phyloP scores from a whole-genome alignment of 1,140 invertebrate genomes.

The Choristoneura fumiferana region DNA sequence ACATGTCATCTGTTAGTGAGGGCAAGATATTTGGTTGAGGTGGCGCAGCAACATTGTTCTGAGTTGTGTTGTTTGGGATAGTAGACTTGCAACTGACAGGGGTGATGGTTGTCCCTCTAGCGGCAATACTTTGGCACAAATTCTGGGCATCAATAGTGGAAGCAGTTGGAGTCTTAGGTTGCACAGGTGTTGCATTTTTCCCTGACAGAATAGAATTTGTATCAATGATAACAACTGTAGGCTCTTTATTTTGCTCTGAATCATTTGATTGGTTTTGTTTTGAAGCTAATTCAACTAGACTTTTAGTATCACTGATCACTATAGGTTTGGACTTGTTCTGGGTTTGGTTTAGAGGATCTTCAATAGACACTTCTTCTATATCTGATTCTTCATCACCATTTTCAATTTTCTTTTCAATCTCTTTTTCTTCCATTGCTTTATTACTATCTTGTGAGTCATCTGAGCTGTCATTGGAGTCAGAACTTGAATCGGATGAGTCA shows the following conservation, averaged over 20 bases:
- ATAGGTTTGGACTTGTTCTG: conserved; percentile 80
- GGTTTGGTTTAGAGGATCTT: conserved; percentile 82
- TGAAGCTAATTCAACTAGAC: conserved; percentile 55
- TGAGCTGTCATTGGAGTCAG: conserved; percentile 66
- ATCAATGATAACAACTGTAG: conserved; percentile 71
- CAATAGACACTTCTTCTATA: conserved; percentile 80
- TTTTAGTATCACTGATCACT: conserved; percentile 81
- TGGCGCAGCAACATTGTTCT: conserved; percentile 46
- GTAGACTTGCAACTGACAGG: conserved; percentile 63
- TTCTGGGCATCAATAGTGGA: conserved; percentile 60
- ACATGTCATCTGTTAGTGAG: conserved; percentile 92
- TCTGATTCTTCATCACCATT: conserved; percentile 80
- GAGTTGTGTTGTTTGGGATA: conserved; percentile 41
- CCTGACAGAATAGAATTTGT: conserved; percentile 70
- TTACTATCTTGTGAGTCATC: conserved; percentile 81
- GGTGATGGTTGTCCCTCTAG: conserved; percentile 74
- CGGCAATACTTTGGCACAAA: conserved; percentile 75
- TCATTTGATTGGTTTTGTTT: conserved; percentile 56
- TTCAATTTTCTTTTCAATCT: conserved; percentile 81
- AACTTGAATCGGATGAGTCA: conserved; percentile 69
- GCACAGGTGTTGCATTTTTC: conserved; percentile 50
- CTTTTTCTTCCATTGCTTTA: conserved; percentile 81
- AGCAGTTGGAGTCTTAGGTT: conserved; percentile 44
- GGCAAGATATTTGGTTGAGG: conserved; percentile 83
- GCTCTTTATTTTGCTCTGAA: conserved; percentile 73